phyloP scores from a whole-genome alignment of 2,113 vertebrate genomes.

The Nibea coibor region DNA sequence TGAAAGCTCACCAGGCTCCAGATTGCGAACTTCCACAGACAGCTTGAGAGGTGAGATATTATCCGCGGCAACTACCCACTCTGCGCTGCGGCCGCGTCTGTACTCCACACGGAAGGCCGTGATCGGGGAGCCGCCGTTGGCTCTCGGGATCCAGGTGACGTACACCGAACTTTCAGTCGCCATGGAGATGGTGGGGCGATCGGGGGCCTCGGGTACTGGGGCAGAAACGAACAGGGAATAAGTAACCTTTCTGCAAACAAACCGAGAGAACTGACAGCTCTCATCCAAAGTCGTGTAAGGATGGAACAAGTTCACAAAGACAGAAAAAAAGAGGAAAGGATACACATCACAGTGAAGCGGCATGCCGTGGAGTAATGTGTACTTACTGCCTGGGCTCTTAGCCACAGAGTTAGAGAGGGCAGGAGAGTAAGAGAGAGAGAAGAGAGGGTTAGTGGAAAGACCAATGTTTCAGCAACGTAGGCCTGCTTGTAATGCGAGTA shows the following conservation, averaged over 20 bases:
- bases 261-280: conserved; percentile 10
- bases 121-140: conserved; percentile 96
- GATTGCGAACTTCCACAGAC: conserved; percentile 93
- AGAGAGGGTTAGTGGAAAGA: conserved; percentile 75
- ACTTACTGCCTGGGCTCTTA: conserved; percentile 83
- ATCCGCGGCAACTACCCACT: conserved; percentile 92
- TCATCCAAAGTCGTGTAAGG: conserved; percentile 32
- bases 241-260: background rate
- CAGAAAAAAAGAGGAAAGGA: conserved; percentile 22
- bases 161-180: conserved; percentile 95
- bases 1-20: conserved; percentile 90
- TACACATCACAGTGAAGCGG: conserved; percentile 54
- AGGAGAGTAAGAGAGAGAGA: conserved; percentile 64
- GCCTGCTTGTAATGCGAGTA: conserved; percentile 23
- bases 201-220: conserved; percentile 94
- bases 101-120: conserved; percentile 97
- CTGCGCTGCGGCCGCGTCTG: conserved; percentile 84
- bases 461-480: conserved; percentile 37
- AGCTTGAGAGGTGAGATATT: conserved; percentile 96
- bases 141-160: conserved; percentile 96
- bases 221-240: background rate
- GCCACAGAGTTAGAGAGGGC: conserved; percentile 76
- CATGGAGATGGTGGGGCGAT: conserved; percentile 93
- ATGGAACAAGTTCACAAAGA: conserved; percentile 29
- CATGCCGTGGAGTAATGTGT: conserved; percentile 72